Base-by-base conservation (phyloP, 2,113 vertebrate species). In the Falco punctatus region DNA sequence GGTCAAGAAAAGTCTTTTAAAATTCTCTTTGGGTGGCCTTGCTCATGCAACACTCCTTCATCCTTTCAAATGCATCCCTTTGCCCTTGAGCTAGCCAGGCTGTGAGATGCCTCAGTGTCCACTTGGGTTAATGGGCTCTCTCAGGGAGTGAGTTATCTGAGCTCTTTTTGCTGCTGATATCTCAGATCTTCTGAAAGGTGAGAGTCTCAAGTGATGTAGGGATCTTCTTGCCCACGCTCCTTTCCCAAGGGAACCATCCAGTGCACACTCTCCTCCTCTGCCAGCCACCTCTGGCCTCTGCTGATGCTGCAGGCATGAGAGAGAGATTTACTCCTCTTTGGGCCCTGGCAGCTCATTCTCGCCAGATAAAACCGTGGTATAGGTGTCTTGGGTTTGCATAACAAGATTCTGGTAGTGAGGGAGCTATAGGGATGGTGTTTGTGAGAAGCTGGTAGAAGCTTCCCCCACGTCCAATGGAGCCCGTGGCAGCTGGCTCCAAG, bases 131-230 rank as follows among this genome's bases (percentile, higher is more conserved):
- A 58, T 38, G 64, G 24, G 17, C 54, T 88, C 6, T 40, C 38
- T 81, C 32, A 71, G 64, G 11, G 44, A 46, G 9, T 44, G 85
- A 71, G 18, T 70, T 74, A 67, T 48, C 26, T 32, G 67, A 88
- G 59, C 40, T 75, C 15, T 72, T 87, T 87, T 38, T 79, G 20
- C 18, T 80, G 71, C 9, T 67, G 46, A 4, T 84, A 16, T 20
- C 30, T 90, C 40, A 64, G 46, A 44, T 65, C n/a, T 91, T 81
- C 38, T 92, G 79, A 80, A 92, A 96, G 67, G 54, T 49, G 46
- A 92, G 86, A 54, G 6, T 72, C 49, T 91, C 48, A 49, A 61
- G 46, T n/a, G 38, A 58, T 42, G 38, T 55, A 35, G 71, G n/a
- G 6, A 52, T 42, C 52, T 70, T 81, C 40, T 59, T 67, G 26